Percentiles rank a stretch among this genome's conserved stretches.
These are phyloP conservation scores for Xestobium rufovillosum DNA, from an alignment of 2,888 invertebrate genomes.

Conservation along the genomic window DNA sequence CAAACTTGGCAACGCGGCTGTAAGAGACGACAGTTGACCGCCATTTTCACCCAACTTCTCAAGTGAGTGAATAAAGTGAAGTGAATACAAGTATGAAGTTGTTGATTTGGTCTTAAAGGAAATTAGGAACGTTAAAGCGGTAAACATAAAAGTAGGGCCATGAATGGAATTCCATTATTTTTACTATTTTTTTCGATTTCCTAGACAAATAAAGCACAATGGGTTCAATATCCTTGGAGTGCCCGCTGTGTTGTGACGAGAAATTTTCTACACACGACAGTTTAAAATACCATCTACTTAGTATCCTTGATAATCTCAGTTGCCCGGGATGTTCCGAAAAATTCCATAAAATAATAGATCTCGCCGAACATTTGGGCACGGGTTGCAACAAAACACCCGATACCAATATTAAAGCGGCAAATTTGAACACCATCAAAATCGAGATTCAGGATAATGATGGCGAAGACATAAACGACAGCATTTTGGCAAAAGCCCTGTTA, in stretches of 20 bases:
- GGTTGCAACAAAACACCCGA: slow-evolving; percentile 25
- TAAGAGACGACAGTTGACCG: too few species aligned
- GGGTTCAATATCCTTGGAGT: slow-evolving; percentile 48
- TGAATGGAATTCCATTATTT: too few species aligned
- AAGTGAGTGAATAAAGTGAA: too few species aligned
- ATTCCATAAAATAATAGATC: slow-evolving; percentile 47
- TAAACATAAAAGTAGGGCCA: too few species aligned
- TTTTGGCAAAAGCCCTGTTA: slow-evolving; percentile 23
- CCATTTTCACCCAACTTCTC: too few species aligned
- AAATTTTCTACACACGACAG: slow-evolving; percentile 50
- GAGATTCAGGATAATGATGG: slow-evolving; percentile 15
- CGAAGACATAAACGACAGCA: slow-evolving; percentile 21
- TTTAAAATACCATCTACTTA: slow-evolving; percentile 48
- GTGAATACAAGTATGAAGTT: too few species aligned
- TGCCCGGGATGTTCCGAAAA: slow-evolving; percentile 54
- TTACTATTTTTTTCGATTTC: too few species aligned
- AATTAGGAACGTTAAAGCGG: too few species aligned
- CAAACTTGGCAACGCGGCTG: too few species aligned
- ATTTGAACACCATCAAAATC: slow-evolving; percentile 7
- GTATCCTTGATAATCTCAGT: slow-evolving; percentile 50
- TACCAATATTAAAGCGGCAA: slow-evolving; percentile 5
- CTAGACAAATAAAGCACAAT: too few species aligned
- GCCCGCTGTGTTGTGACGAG: slow-evolving; percentile 60
- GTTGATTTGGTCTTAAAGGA: too few species aligned
- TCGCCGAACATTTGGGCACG: slow-evolving; percentile 52